Conservation (phyloP, 2,888 invertebrate genomes). For the Thelaira solivaga region DNA sequence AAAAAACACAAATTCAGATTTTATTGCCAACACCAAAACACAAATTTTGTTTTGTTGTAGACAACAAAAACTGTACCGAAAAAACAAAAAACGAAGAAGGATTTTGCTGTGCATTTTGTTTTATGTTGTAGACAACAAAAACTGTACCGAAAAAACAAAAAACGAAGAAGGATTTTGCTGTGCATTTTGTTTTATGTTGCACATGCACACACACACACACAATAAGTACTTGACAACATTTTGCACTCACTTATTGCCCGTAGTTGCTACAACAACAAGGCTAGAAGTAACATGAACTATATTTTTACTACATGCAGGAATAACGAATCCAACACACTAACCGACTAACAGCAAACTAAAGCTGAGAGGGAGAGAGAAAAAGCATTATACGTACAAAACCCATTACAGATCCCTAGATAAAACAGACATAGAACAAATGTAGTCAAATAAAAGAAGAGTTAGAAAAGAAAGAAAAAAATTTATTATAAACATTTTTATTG, state of each 20-base stretch:
- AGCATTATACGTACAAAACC: conserved; percentile 21
- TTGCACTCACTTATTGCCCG: conserved; percentile 45
- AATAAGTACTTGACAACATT: conserved; percentile 37
- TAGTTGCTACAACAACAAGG: neutral
- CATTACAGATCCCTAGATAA: conserved; percentile 55
- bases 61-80: conserved; percentile 25
- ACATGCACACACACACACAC: neutral
- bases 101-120: neutral
- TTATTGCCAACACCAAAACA: conserved; percentile 49
- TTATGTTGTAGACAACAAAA: neutral
- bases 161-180: neutral
- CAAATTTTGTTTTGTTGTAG: conserved; percentile 24
- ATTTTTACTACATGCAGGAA: conserved; percentile 8
- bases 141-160: conserved; percentile 4
- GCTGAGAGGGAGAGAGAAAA: no score
- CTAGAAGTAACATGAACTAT: conserved; percentile 23
- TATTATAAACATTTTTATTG: no score
- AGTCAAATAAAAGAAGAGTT: neutral
- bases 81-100: neutral
- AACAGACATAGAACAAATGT: neutral
- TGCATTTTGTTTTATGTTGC: neutral
- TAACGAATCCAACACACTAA: neutral
- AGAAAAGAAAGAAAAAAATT: neutral
- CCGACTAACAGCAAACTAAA: neutral
- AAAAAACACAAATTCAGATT: conserved; percentile 53